Conservation (phyloP, 2,888 invertebrate species). For the Meandrusa payeni region DNA sequence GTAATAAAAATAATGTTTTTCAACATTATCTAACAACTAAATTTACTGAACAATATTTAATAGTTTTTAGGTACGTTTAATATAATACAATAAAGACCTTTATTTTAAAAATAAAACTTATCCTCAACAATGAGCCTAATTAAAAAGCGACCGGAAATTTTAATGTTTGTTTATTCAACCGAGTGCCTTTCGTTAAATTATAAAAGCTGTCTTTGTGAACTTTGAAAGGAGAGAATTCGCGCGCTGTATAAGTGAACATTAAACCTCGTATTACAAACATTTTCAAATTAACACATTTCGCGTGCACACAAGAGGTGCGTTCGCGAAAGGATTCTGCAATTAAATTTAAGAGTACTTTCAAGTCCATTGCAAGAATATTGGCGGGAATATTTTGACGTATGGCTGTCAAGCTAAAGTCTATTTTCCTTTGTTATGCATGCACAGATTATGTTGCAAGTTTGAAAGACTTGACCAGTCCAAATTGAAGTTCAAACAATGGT, state of each 20-base stretch:
- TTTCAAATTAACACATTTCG: conserved; percentile 70
- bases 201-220: conserved; percentile 32
- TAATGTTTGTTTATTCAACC: conserved; percentile 1
- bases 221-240: conserved; percentile 50
- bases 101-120: background rate
- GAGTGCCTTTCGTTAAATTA: conserved; percentile 28
- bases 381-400: conserved; percentile 26
- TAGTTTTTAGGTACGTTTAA: too few species aligned
- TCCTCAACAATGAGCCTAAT: background rate
- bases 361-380: conserved; percentile 25
- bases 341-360: conserved; percentile 53
- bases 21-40: too few species aligned
- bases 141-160: background rate
- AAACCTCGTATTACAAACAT: conserved; percentile 50
- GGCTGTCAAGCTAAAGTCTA: conserved; percentile 31
- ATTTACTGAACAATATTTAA: too few species aligned
- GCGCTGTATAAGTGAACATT: conserved; percentile 59
- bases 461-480: conserved; percentile 53
- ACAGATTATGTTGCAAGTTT: conserved; percentile 36
- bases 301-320: conserved; percentile 53
- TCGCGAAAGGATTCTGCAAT: conserved; percentile 57
- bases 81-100: too few species aligned
- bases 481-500: conserved; percentile 68
- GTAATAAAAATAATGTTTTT: too few species aligned
- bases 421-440: conserved; percentile 26